Conservation (phyloP, 2,113 vertebrate genomes). For the Ceratotherium simum region DNA sequence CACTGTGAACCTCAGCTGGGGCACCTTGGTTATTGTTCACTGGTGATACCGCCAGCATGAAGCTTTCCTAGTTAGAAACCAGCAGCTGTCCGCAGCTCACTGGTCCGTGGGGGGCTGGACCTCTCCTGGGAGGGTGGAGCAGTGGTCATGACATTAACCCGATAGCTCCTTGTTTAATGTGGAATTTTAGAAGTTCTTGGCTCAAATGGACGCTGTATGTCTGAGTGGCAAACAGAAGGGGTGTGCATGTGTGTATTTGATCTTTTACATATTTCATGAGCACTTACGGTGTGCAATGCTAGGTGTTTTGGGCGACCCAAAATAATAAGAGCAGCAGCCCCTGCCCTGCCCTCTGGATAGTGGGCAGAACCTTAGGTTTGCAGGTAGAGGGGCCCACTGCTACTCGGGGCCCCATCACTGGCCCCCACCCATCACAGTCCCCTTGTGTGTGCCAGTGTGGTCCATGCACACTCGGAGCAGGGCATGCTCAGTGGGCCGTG, state of each 20-base stretch:
- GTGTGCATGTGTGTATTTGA: not conserved
- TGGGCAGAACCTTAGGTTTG: not conserved
- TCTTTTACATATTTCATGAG: not conserved
- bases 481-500: rapidly evolving
- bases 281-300: not conserved
- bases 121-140: not conserved
- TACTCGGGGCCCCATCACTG: not conserved
- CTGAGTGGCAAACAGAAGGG: no score
- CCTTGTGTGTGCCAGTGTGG: not conserved
- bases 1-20: not conserved
- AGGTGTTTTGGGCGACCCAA: not conserved
- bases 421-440: not conserved
- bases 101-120: rapidly evolving
- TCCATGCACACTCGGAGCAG: not conserved
- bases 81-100: not conserved
- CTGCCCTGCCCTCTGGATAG: not conserved
- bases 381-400: not conserved
- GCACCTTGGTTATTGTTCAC: not conserved
- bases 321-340: not conserved
- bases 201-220: not conserved
- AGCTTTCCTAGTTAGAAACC: not conserved
- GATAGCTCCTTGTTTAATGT: not conserved
- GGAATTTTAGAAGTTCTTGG: not conserved
- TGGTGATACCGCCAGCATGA: rapidly evolving
- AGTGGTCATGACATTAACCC: not conserved